Percentiles rank a stretch among this genome's conserved stretches.
Conservation (phyloP, 2,113 vertebrate genomes). For the Petroica traversi region DNA sequence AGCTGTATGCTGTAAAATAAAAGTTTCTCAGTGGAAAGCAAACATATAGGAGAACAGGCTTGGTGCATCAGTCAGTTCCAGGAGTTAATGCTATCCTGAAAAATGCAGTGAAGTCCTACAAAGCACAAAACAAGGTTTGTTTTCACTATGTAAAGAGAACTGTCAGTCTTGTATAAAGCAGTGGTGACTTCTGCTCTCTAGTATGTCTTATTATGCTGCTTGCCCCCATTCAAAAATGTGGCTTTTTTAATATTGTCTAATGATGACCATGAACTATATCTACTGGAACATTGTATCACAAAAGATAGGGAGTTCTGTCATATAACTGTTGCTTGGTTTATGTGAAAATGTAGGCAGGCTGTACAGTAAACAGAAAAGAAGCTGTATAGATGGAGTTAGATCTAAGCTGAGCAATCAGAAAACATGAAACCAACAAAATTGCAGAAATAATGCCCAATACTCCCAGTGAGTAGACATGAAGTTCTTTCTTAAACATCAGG, state of each 20-base stretch:
- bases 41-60: background rate
- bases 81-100: background rate
- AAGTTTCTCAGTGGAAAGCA: background rate
- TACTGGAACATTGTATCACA: background rate
- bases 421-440: background rate
- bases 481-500: background rate
- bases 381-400: background rate
- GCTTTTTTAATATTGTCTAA: background rate
- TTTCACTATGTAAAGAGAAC: background rate
- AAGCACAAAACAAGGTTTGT: accelerated
- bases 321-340: background rate
- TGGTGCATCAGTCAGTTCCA: background rate
- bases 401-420: background rate
- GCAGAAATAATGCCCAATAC: background rate
- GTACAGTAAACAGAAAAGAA: background rate
- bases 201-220: background rate
- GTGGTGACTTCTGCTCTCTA: background rate
- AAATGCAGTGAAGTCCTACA: background rate
- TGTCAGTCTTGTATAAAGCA: background rate
- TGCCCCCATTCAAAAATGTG: background rate
- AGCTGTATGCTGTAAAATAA: background rate
- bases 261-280: background rate
- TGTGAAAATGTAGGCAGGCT: background rate
- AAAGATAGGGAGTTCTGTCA: background rate
- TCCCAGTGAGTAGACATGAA: background rate